Evolutionary conservation across 1,140 invertebrate genomes (phyloP).

Genomic region (Lepidurus arcticus): DNA sequence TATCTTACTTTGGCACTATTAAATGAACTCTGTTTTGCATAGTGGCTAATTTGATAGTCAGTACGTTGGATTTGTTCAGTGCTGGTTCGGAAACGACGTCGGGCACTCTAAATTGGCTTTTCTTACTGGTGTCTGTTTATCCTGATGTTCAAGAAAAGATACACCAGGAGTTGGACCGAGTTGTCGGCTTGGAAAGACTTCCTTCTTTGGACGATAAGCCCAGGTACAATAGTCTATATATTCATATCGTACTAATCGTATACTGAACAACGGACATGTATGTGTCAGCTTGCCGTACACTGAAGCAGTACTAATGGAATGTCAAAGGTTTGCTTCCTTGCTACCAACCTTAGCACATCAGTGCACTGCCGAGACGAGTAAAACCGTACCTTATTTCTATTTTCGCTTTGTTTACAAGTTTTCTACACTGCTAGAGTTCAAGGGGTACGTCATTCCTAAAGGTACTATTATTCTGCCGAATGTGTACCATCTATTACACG

Average conservation of each 20-base stretch:
- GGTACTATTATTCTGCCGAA: slow-evolving; percentile 42
- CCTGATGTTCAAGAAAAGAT: slow-evolving; percentile 40
- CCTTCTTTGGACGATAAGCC: slow-evolving; percentile 33
- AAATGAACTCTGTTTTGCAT: neutral
- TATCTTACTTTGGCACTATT: neutral
- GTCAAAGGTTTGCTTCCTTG: slow-evolving; percentile 16
- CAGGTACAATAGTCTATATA: neutral
- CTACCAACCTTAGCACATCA: too few relatives aligned
- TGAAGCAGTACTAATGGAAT: slow-evolving; percentile 33
- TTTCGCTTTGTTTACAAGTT: too few relatives aligned
- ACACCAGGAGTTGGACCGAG: slow-evolving; percentile 56
- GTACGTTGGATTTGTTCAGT: slow-evolving; percentile 40
- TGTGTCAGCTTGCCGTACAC: slow-evolving; percentile 36
- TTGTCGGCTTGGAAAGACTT: slow-evolving; percentile 44
- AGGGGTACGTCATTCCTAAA: neutral
- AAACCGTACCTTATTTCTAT: too few relatives aligned
- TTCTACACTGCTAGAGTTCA: slow-evolving; percentile 35
- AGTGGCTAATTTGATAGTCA: slow-evolving; percentile 35
- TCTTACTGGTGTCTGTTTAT: slow-evolving; percentile 61
- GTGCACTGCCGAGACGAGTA: slow-evolving; percentile 2
- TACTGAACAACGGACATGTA: neutral
- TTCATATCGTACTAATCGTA: neutral
- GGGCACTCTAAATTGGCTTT: slow-evolving; percentile 61
- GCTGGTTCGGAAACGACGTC: slow-evolving; percentile 58
- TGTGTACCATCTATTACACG: slow-evolving; percentile 44